Evolutionary conservation across 1,140 invertebrate species (phyloP), one percentile per base, ranked within the genome.

Genomic region (Trichonephila clavipes): DNA sequence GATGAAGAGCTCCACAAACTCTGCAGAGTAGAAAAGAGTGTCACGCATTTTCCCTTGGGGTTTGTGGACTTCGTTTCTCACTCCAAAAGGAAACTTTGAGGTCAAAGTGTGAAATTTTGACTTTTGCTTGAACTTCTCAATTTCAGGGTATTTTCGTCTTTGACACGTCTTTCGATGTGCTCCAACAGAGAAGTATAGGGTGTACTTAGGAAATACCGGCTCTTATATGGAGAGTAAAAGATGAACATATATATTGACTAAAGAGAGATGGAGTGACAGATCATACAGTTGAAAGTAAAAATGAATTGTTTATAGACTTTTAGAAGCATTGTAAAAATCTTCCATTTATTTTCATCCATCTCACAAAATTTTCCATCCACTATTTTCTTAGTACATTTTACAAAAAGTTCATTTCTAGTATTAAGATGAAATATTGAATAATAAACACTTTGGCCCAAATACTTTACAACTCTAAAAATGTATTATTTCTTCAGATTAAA

Each of bases 11-110:
- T 72, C 51, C 86, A 40, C 86, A 88, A 62, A 88, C 62, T 64
- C 86, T 12, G 16, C 28, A 72, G 66, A 89, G 88, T 89, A 77
- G 66, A 89, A 77, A 89, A 89, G 88, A 77, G 88, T 89, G 88
- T 89, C 66, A 34, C 64, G 28, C 8, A 34, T 14, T 58, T 51
- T 89, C 88, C 88, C 88, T 69, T 28, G 51, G 88, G 88, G 40
- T 59, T 24, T 40, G 34, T 44, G 40, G 62, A 77, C 88, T 89
- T 89, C 28, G 62, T 72, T 89, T 66, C 86, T 28, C 51, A 66
- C 62, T 88, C 58, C 44, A 58, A 34, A 66, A 88, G 62, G 59
- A 66, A 40, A 64, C 62, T 88, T 88, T 62, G 86, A 88, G 86
- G 86, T 88, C 86, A 88, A 88, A 88, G 6, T 21, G 44, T 66